phyloP scores from a whole-genome alignment of 2,797 vertebrate genomes.

The Brachyrhaphis roseni region DNA sequence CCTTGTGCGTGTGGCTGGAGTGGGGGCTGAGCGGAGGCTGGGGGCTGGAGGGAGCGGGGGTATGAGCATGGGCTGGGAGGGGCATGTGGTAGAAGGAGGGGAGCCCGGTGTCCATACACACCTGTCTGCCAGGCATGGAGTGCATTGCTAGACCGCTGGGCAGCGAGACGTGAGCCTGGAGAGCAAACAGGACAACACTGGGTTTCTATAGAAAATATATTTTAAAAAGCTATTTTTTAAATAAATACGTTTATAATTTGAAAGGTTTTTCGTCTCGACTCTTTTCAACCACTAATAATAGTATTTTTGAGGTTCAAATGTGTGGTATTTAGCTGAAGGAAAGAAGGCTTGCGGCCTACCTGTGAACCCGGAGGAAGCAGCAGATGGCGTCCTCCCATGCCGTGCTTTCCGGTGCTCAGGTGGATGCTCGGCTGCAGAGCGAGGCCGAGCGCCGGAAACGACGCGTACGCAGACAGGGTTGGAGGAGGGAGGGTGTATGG shows the following conservation, averaged over 20 bases:
- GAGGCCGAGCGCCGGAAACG: constrained; percentile 84
- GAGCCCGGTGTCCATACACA: constrained; percentile 82
- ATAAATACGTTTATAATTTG: not conserved
- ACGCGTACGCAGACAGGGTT: constrained; percentile 84
- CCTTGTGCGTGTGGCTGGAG: constrained; percentile 79
- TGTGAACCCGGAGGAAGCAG: constrained; percentile 88
- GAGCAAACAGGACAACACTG: not conserved
- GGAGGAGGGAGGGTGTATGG: constrained; percentile 82
- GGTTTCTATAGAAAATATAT: not conserved
- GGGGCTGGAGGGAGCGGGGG: constrained; percentile 75
- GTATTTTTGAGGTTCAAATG: not conserved
- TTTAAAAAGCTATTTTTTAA: no score
- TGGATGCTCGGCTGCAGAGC: constrained; percentile 84
- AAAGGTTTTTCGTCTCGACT: not conserved
- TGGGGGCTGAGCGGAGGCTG: constrained; percentile 81
- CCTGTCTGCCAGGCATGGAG: constrained; percentile 85
- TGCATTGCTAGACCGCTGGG: constrained; percentile 78
- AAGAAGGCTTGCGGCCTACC: constrained; percentile 68
- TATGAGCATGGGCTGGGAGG: constrained; percentile 75
- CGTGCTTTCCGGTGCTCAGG: constrained; percentile 84
- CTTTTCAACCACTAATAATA: not conserved
- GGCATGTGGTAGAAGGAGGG: constrained; percentile 79
- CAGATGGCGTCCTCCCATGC: constrained; percentile 77
- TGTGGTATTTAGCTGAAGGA: not conserved
- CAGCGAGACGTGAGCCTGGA: constrained; percentile 78